Evolutionary conservation across 2,888 invertebrate species (phyloP).

Genomic region (Drosophila eohydei): DNA sequence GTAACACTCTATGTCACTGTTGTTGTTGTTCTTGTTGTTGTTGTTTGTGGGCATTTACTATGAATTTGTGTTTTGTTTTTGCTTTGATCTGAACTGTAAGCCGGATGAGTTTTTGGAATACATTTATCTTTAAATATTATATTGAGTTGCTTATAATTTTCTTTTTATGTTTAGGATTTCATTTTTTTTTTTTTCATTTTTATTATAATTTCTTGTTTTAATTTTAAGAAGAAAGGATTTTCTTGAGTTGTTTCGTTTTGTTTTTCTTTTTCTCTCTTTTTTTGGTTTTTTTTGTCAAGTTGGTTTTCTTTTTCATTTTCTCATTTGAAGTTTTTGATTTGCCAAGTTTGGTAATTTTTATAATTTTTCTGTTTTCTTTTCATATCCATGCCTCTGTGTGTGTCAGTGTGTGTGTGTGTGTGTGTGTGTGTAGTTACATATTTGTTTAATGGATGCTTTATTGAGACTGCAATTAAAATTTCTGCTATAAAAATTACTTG

Average conservation of each 20-base stretch:
- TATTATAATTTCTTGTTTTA: slow-evolving; percentile 51
- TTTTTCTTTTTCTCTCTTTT: slow-evolving; percentile 20
- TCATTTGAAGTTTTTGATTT: slow-evolving; percentile 46
- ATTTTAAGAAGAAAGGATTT: slow-evolving; percentile 76
- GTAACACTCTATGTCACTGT: slow-evolving; percentile 17
- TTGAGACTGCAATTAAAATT: slow-evolving; percentile 84
- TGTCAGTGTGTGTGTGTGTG: slow-evolving; percentile 27
- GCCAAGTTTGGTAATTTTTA: slow-evolving; percentile 48
- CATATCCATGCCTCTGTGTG: slow-evolving; percentile 64
- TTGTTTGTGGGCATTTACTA: slow-evolving; percentile 74
- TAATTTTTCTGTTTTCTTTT: slow-evolving; percentile 20
- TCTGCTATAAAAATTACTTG: slow-evolving; percentile 84
- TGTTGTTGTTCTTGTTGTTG: slow-evolving; percentile 62
- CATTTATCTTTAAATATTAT: slow-evolving; percentile 54
- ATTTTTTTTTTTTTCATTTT: slow-evolving; percentile 23
- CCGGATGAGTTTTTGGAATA: slow-evolving; percentile 51
- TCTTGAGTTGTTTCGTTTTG: slow-evolving; percentile 23
- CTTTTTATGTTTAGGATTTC: slow-evolving; percentile 29
- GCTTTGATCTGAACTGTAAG: slow-evolving; percentile 58
- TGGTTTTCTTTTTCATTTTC: slow-evolving; percentile 38
- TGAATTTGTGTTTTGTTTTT: slow-evolving; percentile 53
- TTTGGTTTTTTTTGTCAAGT: slow-evolving; percentile 57
- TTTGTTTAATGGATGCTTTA: slow-evolving; percentile 70
- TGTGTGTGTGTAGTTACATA: slow-evolving; percentile 42
- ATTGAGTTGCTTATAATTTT: slow-evolving; percentile 35